Percentiles rank a stretch among this genome's conserved stretches.
phyloP scores from a whole-genome alignment of 2,797 vertebrate genomes.

The Gorsachius magnificus region DNA sequence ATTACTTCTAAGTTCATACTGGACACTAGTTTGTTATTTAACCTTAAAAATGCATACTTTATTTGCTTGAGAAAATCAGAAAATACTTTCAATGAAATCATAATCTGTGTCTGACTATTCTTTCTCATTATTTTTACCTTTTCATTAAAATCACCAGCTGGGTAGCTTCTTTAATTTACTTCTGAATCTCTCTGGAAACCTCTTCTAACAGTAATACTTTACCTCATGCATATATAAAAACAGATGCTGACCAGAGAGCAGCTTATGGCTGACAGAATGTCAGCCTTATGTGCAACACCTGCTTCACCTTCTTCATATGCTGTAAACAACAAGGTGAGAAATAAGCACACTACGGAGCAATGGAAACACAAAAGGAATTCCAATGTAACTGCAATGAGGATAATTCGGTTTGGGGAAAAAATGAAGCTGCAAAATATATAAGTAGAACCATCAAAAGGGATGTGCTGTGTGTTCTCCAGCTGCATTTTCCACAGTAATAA shows the following conservation, averaged over 20 bases:
- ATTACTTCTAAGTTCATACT: conserved; percentile 7
- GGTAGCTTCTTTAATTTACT: conserved; percentile 39
- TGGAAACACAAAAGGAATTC: background rate
- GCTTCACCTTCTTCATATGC: background rate
- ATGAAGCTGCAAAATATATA: background rate
- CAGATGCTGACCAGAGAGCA: conserved; percentile 27
- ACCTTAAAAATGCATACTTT: background rate
- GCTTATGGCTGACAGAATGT: conserved; percentile 43
- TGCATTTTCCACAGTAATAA: background rate
- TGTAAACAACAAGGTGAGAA: conserved; percentile 48
- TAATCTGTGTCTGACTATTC: background rate
- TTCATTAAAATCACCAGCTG: conserved; percentile 44
- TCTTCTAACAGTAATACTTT: background rate
- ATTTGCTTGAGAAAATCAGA: background rate
- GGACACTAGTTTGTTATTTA: background rate
- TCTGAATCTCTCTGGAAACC: conserved; percentile 17
- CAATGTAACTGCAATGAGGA: background rate
- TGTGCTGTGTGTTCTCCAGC: background rate
- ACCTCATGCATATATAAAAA: conserved; percentile 13
- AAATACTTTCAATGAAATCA: background rate
- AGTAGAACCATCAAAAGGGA: background rate
- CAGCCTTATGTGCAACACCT: conserved; percentile 33
- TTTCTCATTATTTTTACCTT: conserved; percentile 33
- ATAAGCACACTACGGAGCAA: background rate
- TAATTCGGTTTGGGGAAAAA: background rate